These are phyloP conservation scores for Eurytoma adleriae DNA, from an alignment of 2,888 invertebrate genomes.

Conservation along the genomic window DNA sequence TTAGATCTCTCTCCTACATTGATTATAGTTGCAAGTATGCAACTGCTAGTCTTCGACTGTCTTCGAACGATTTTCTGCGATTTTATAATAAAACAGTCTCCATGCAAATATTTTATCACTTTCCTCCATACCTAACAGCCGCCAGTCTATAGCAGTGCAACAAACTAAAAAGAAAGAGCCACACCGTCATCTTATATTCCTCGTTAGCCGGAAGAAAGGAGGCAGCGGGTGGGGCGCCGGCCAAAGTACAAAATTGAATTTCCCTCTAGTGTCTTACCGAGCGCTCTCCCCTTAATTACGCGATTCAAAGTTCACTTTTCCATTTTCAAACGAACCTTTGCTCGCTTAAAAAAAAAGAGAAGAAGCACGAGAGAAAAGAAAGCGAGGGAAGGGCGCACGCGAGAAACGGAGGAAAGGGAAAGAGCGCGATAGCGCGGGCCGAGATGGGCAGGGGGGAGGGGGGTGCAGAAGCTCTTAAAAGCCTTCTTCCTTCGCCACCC, in stretches of 20 bases:
- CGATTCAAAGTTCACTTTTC: conserved; percentile 57
- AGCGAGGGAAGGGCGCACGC: neutral
- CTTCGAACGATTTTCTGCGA: too few species aligned
- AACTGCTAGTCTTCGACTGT: too few species aligned
- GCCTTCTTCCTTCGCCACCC: conserved; percentile 39
- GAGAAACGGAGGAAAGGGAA: too few species aligned
- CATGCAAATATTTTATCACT: too few species aligned
- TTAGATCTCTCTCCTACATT: too few species aligned
- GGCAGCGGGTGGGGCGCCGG: neutral
- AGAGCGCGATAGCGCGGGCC: neutral
- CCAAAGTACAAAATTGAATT: conserved; percentile 53
- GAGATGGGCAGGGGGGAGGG: neutral
- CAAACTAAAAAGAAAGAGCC: too few species aligned
- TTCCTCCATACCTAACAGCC: too few species aligned
- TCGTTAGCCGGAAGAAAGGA: conserved; percentile 9
- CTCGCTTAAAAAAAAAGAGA: conserved; percentile 15
- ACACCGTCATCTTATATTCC: neutral
- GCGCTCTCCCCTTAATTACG: conserved; percentile 53
- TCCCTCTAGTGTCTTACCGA: conserved; percentile 41
- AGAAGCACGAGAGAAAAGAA: neutral
- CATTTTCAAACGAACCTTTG: conserved; percentile 47
- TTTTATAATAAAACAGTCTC: too few species aligned
- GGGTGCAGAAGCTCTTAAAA: conserved; percentile 49
- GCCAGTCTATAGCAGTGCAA: too few species aligned
- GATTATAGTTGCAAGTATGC: too few species aligned